phyloP scores from a whole-genome alignment of 2,797 vertebrate species.

The Melanotaenia parkinsoni region DNA sequence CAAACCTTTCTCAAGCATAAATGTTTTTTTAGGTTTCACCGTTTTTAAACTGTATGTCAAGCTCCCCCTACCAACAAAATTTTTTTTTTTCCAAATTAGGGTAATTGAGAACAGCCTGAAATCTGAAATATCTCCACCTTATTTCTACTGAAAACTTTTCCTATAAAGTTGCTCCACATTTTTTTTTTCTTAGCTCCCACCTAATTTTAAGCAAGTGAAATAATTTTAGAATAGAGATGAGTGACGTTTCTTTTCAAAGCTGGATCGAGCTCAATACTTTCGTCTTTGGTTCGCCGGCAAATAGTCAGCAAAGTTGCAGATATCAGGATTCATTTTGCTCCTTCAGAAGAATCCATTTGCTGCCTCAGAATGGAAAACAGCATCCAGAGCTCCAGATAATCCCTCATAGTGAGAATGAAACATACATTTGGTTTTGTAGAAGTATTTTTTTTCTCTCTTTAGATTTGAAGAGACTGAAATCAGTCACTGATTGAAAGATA shows the following conservation, averaged over 20 bases:
- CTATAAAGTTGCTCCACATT: background rate
- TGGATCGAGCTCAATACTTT: background rate
- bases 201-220: slow-evolving; percentile 2
- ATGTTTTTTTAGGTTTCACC: slow-evolving; percentile 22
- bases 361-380: slow-evolving; percentile 20
- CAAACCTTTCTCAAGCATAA: slow-evolving; percentile 10
- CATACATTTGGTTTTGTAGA: slow-evolving; percentile 7
- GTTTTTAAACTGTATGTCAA: background rate
- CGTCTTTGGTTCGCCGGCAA: background rate
- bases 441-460: background rate
- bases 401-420: slow-evolving; percentile 25
- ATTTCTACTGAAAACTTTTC: background rate
- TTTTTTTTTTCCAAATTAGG: too few species aligned
- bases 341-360: slow-evolving; percentile 3
- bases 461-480: slow-evolving; percentile 12
- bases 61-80: background rate
- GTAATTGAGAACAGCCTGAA: background rate
- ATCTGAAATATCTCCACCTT: background rate
- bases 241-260: background rate
- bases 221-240: background rate
- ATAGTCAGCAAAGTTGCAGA: background rate
- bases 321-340: slow-evolving; percentile 1
- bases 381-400: slow-evolving; percentile 18
- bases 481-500: background rate
- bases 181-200: background rate